These are phyloP conservation scores for Cavia aperea DNA, from an alignment of 2,113 vertebrate species.

Conservation along the genomic window DNA sequence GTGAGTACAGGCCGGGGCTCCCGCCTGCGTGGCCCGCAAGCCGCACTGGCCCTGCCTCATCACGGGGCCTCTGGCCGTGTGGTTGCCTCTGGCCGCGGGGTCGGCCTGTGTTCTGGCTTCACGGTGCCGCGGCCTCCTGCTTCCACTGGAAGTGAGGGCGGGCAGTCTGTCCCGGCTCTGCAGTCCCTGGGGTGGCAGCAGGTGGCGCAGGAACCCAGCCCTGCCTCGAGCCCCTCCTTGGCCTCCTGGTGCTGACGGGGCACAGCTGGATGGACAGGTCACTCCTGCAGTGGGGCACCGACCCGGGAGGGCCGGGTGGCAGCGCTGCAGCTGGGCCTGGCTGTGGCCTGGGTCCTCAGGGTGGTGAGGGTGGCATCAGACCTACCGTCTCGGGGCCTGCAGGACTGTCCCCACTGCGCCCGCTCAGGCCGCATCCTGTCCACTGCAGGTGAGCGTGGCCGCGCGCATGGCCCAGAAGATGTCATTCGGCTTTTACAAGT, in stretches of 20 bases:
- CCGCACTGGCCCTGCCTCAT: not conserved
- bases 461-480: slow-evolving; percentile 98
- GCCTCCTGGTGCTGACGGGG: not conserved
- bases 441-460: slow-evolving; percentile 90
- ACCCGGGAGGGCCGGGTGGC: rapidly evolving
- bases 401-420: rapidly evolving
- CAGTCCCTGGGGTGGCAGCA: not conserved
- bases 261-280: not conserved
- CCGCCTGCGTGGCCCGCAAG: too few relatives aligned
- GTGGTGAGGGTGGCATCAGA: rapidly evolving
- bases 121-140: not conserved
- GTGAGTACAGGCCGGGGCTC: slow-evolving; percentile 70
- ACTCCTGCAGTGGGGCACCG: rapidly evolving
- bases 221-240: not conserved
- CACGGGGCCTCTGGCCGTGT: not conserved
- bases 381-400: not conserved
- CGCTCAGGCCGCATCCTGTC: rapidly evolving
- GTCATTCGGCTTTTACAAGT: slow-evolving; percentile 99
- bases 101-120: not conserved
- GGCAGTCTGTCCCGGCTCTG: not conserved
- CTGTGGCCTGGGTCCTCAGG: rapidly evolving
- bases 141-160: not conserved
- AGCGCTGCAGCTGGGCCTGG: not conserved
- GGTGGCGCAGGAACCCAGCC: not conserved
- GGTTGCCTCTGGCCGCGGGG: not conserved